phyloP scores from a whole-genome alignment of 2,797 vertebrate genomes.

The Neostethus bicornis region DNA sequence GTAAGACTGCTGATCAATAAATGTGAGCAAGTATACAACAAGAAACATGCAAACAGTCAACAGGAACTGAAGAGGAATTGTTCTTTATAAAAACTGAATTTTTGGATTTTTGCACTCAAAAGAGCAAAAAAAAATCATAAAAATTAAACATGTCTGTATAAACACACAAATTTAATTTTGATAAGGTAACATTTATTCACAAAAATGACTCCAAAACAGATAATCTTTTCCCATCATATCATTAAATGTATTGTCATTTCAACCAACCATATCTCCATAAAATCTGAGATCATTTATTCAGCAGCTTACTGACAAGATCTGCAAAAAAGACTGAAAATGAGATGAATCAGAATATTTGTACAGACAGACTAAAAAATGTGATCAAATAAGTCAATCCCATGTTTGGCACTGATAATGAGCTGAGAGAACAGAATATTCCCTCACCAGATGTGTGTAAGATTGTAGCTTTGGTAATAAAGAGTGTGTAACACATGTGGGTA shows the following conservation, averaged over 20 bases:
- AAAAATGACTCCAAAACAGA: slow-evolving; percentile 38
- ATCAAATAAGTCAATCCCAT: slow-evolving; percentile 66
- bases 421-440: slow-evolving; percentile 49
- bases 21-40: slow-evolving; percentile 46
- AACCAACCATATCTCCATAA: slow-evolving; percentile 43
- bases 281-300: slow-evolving; percentile 60
- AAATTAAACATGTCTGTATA: background rate
- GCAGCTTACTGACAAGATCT: slow-evolving; percentile 23
- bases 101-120: slow-evolving; percentile 2
- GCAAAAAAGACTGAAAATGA: slow-evolving; percentile 25
- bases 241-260: slow-evolving; percentile 52
- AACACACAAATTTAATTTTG: too few relatives aligned
- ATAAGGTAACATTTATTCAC: too few relatives aligned
- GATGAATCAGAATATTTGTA: slow-evolving; percentile 32
- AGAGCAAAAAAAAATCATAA: background rate
- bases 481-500: slow-evolving; percentile 52
- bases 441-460: slow-evolving; percentile 60
- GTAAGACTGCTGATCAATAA: slow-evolving; percentile 63
- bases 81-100: slow-evolving; percentile 28
- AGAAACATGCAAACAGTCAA: slow-evolving; percentile 31
- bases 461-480: slow-evolving; percentile 46
- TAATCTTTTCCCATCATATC: slow-evolving; percentile 30
- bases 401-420: slow-evolving; percentile 64
- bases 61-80: slow-evolving; percentile 21
- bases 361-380: slow-evolving; percentile 35